A percentile compares a stretch with the other conserved stretches of the same genome.
Evolutionary conservation across 2,113 vertebrate genomes (phyloP).

Genomic region (Stictonetta naevosa): DNA sequence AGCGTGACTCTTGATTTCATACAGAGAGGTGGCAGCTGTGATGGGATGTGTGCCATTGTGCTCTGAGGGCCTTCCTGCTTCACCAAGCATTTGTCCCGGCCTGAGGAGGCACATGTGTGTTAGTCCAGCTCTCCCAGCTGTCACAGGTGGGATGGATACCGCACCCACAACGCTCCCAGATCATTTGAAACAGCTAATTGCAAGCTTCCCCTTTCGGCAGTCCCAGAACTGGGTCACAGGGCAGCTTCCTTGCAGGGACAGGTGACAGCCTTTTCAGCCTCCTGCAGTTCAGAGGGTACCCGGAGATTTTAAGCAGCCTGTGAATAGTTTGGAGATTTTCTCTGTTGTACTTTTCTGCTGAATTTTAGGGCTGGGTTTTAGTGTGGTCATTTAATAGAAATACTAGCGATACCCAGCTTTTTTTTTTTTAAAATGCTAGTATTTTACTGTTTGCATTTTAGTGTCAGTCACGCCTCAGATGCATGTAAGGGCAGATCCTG

Average conservation of each 20-base stretch:
- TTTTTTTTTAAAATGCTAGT: background rate
- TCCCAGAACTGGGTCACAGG: background rate
- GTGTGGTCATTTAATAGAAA: background rate
- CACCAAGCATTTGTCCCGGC: background rate
- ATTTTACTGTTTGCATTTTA: background rate
- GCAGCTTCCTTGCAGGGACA: accelerated
- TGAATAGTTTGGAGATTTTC: background rate
- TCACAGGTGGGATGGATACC: accelerated
- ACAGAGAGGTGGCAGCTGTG: background rate
- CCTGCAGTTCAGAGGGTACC: background rate
- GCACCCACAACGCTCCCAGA: background rate
- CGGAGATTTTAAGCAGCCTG: background rate
- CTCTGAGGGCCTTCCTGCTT: accelerated
- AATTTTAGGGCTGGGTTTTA: background rate
- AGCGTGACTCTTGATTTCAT: accelerated
- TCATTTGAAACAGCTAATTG: background rate
- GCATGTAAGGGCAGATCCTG: background rate
- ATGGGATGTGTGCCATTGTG: accelerated
- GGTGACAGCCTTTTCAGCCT: background rate
- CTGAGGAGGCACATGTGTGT: accelerated
- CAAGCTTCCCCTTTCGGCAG: background rate
- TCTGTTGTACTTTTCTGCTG: background rate
- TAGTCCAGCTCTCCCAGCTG: accelerated
- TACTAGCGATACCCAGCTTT: background rate
- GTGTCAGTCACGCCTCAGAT: background rate